Base-by-base conservation (phyloP, 2,888 invertebrate genomes). In the Liodrosophila aerea region DNA sequence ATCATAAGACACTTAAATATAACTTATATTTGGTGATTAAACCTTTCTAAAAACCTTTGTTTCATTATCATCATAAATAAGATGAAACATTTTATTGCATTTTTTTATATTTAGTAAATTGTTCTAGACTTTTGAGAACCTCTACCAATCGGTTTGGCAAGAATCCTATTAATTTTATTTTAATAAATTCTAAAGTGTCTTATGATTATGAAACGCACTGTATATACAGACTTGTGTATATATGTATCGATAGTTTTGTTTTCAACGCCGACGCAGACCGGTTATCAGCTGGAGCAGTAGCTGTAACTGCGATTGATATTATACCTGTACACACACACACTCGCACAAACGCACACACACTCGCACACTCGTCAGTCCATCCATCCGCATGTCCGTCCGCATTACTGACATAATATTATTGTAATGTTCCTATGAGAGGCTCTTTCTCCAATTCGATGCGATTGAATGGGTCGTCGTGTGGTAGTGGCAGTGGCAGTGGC, bases 391-490 rank as follows among this genome's bases (percentile, higher is more conserved):
- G 58, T 53, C 63, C 62, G 59, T 63, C 67, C 65, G 71, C 76
- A 73, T 78, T 66, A 73, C 78, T 81, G 81, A 84, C 81, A 81
- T 81, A 81, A 81, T 81, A 81, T 81, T 82, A 81, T 81, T 84
- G 81, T 84, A 75, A 73, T 80, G 81, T 80, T 56, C 64, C 64
- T 61, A 72, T 69, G 68, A 64, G 59, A 52, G 47, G 54, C 46
- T 44, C 37, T 50, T 56, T 36, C 11, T 47, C 30, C 12, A 9
- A 33, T 37, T 43, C 31, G 33, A 12, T 41, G 39, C 62, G 49
- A 60, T 43, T 56, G 59, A 67, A 51, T 57, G 51, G n/a, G 31
- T 46, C 8, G 2, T 8, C 39, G 36, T 45, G 39, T 46, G 36
- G 52, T 44, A 39, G 50, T 36, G n/a, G n/a, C n/a, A n/a, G n/a